Base-by-base conservation (phyloP, 2,888 invertebrate genomes). In the Elysia crispata region DNA sequence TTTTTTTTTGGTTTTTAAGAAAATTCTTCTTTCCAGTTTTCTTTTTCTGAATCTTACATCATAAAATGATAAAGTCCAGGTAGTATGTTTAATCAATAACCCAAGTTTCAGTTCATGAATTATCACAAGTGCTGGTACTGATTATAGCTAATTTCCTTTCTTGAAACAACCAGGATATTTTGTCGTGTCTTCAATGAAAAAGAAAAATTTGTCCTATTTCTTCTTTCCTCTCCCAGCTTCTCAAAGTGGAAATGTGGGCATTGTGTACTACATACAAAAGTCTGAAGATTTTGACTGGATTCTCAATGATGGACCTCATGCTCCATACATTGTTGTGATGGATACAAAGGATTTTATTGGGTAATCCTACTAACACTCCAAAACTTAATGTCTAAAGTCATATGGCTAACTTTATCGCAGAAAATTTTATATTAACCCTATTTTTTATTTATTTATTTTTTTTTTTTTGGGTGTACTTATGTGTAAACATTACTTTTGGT, bases 221-320 rank as follows among this genome's bases (percentile, higher is more conserved):
- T 41, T 41, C 11, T 41, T 3, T n/a, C 31, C 30, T 28, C 49
- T 50, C 57, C 67, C 69, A 75, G 96, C 96, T 49, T 93, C 94
- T 84, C 93, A 94, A 79, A 94, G 94, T 72, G 98, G 98, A 50
- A 96, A 96, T 82, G 96, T 96, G 23, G 98, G 98, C 25, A 95
- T 96, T 0, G 93, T 98, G 13, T 96, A 97, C 87, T 93, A 95
- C 87, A 93, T 97, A 64, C 93, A 94, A 84, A 93, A 92, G 73
- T 88, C 94, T 1, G 91, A 90, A n/a, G 96, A 97, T 90, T 92
- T 96, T 13, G 92, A 95, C 64, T 96, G 96, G 95, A 91, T 98
- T 66, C 92, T 96, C 30, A 94, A 95, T 85, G 85, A 85, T 33
- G 95, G 95, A 1, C 95, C 94, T n/a, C 95, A 96, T 57, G 94